Conservation (phyloP, 2,113 vertebrate genomes). For the Elgaria multicarinata region DNA sequence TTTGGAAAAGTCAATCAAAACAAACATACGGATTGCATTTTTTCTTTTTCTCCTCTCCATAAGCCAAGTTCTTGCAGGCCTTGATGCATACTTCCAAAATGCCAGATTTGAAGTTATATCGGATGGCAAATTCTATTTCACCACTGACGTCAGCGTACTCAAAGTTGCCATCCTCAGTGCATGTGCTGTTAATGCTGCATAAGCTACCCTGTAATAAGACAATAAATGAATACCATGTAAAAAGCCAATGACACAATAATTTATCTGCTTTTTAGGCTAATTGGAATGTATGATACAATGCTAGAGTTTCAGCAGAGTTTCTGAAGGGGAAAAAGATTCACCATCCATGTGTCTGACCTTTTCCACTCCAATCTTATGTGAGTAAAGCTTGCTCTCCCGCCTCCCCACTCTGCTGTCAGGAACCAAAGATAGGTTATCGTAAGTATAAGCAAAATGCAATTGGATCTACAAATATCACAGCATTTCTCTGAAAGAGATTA, state of each 20-base stretch:
- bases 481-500: not conserved
- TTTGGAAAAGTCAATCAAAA: not conserved
- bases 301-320: not conserved
- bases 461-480: not conserved
- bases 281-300: not conserved
- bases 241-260: not conserved
- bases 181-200: conserved; percentile 83
- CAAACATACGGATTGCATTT: conserved; percentile 90
- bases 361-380: not conserved
- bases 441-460: not conserved
- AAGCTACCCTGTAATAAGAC: conserved; percentile 76
- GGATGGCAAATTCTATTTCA: conserved; percentile 87
- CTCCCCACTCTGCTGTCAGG: not conserved
- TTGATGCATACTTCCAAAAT: conserved; percentile 85
- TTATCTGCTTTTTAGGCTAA: not conserved
- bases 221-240: conserved; percentile 7
- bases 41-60: conserved; percentile 84
- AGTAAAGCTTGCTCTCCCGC: not conserved
- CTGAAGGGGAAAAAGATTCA: not conserved
- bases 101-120: conserved; percentile 76
- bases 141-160: conserved; percentile 76
- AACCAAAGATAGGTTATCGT: not conserved
- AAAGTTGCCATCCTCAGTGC: conserved; percentile 78
- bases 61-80: conserved; percentile 83
- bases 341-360: conserved; percentile 3